Conservation (phyloP, 1,140 invertebrate species). For the Diorhabda elongata region DNA sequence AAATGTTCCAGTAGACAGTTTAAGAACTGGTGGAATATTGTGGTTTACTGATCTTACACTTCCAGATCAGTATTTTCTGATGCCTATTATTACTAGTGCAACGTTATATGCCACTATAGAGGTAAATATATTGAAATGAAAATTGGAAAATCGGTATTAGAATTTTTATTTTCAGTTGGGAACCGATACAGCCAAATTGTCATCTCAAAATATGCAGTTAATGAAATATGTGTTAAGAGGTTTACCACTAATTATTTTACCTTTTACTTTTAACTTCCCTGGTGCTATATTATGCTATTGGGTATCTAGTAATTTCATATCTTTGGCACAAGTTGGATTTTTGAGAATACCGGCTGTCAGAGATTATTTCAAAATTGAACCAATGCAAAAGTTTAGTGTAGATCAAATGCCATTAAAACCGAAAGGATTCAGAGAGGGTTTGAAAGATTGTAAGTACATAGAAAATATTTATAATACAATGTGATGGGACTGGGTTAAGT, state of each 20-base stretch:
- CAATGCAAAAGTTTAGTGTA: slow-evolving; percentile 54
- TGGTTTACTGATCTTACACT: slow-evolving; percentile 94
- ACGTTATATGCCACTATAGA: slow-evolving; percentile 81
- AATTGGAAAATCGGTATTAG: neutral
- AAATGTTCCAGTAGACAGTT: slow-evolving; percentile 79
- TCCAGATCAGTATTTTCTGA: slow-evolving; percentile 81
- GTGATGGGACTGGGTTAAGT: neutral
- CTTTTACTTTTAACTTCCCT: slow-evolving; percentile 86
- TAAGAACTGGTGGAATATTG: slow-evolving; percentile 80
- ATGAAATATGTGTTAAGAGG: slow-evolving; percentile 71
- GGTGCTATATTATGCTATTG: slow-evolving; percentile 87
- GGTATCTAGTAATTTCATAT: slow-evolving; percentile 84
- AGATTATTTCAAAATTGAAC: slow-evolving; percentile 75
- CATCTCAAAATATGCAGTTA: slow-evolving; percentile 58
- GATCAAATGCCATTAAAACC: slow-evolving; percentile 60
- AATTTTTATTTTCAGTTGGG: slow-evolving; percentile 56
- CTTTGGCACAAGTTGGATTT: slow-evolving; percentile 75
- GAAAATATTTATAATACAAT: neutral
- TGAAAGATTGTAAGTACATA: slow-evolving; percentile 74
- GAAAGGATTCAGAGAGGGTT: slow-evolving; percentile 71
- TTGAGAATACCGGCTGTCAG: slow-evolving; percentile 72
- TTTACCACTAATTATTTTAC: slow-evolving; percentile 77
- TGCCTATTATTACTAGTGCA: slow-evolving; percentile 79
- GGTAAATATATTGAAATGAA: slow-evolving; percentile 45
- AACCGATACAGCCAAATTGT: slow-evolving; percentile 66